A percentile compares a stretch with the other conserved stretches of the same genome.
Conservation (phyloP, 1,140 invertebrate genomes). For the Elymnias hypermnestra region DNA sequence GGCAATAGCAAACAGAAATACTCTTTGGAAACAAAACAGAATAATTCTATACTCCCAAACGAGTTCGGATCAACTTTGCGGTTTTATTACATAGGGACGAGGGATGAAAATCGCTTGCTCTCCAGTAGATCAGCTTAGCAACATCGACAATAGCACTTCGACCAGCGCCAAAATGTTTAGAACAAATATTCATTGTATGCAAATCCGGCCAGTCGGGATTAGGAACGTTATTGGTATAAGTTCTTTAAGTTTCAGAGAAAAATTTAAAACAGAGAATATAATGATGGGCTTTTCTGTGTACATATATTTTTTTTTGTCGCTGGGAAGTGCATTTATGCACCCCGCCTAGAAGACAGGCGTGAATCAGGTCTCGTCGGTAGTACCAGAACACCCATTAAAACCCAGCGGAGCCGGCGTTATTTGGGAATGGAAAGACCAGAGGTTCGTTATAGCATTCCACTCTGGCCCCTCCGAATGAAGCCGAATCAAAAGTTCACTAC, state of each 20-base stretch:
- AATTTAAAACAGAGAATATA: too few species aligned
- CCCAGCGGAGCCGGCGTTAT: too few species aligned
- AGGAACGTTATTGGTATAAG: slow-evolving; percentile 27
- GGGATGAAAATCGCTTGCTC: slow-evolving; percentile 17
- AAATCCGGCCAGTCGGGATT: slow-evolving; percentile 30
- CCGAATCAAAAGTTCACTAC: too few species aligned
- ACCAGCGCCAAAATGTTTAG: slow-evolving; percentile 34
- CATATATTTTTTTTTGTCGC: too few species aligned
- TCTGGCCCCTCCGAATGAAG: too few species aligned
- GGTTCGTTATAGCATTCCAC: too few species aligned
- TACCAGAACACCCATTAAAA: too few species aligned
- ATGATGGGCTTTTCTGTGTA: too few species aligned
- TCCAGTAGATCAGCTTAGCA: slow-evolving; percentile 19
- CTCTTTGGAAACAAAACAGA: slow-evolving; percentile 29
- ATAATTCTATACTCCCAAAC: slow-evolving; percentile 19
- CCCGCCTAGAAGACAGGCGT: too few species aligned
- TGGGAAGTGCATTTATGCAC: too few species aligned
- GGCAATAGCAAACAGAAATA: slow-evolving; percentile 30
- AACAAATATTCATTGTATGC: slow-evolving; percentile 40
- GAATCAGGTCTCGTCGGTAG: too few species aligned
- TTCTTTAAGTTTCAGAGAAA: slow-evolving; percentile 13
- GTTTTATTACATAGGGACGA: slow-evolving; percentile 3
- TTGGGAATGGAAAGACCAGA: too few species aligned
- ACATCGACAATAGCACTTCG: slow-evolving; percentile 24
- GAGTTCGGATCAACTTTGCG: slow-evolving; percentile 3